phyloP scores from a whole-genome alignment of 2,113 vertebrate species.

The Panthera leo region DNA sequence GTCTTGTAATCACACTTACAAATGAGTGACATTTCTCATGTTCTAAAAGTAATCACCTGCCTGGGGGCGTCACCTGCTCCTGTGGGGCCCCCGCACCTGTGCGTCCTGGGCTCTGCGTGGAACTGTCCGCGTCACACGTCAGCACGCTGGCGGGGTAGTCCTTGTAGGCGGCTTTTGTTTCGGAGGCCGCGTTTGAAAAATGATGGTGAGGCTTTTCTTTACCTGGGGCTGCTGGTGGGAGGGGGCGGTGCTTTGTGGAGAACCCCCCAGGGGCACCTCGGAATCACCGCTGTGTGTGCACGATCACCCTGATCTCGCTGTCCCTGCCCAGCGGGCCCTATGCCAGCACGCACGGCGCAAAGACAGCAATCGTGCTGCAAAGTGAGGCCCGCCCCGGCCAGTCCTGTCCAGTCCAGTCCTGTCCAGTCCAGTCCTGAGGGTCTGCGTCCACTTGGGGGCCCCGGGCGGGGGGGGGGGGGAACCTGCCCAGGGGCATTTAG shows the following conservation, averaged over 20 bases:
- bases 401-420: accelerated
- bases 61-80: not conserved
- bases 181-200: accelerated
- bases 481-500: too few species aligned
- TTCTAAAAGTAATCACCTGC: not conserved
- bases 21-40: accelerated
- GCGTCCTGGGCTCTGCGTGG: accelerated
- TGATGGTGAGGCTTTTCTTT: not conserved
- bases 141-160: accelerated
- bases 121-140: accelerated
- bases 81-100: not conserved
- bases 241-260: not conserved
- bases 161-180: accelerated
- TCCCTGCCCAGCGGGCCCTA: accelerated
- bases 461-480: too few species aligned
- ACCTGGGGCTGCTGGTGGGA: accelerated
- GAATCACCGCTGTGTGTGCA: accelerated
- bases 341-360: accelerated
- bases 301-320: accelerated
- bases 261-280: accelerated
- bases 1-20: not conserved
- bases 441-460: not conserved
- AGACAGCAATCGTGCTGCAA: accelerated
- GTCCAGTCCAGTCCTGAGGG: not conserved
- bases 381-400: accelerated